Conservation (phyloP, 2,888 invertebrate genomes). For the Atherix ibis region DNA sequence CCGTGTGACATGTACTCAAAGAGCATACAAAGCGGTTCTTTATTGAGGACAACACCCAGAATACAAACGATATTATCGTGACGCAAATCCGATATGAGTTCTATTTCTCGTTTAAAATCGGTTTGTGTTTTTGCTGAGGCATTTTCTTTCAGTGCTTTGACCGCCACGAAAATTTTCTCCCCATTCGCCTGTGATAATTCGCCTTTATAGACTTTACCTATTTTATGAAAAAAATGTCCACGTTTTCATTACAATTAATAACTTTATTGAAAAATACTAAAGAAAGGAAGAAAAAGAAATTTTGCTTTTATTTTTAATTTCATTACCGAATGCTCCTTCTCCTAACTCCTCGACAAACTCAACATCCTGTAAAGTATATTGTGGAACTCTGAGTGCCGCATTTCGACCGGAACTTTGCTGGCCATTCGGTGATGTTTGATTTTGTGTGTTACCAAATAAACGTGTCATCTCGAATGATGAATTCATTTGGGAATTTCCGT, state of each 20-base stretch:
- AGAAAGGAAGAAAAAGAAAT: no score
- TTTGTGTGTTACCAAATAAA: constrained; percentile 39
- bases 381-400: constrained; percentile 49
- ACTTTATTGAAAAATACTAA: no score
- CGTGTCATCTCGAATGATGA: constrained; percentile 76
- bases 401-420: constrained; percentile 20
- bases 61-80: constrained; percentile 94
- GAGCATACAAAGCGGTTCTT: constrained; percentile 86
- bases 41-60: constrained; percentile 76
- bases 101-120: constrained; percentile 88
- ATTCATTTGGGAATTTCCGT: constrained; percentile 59
- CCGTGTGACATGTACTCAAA: constrained; percentile 98
- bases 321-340: constrained; percentile 90
- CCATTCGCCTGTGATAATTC: constrained; percentile 55
- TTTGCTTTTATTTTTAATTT: no score
- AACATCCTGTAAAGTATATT: constrained; percentile 72
- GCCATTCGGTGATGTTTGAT: constrained; percentile 34
- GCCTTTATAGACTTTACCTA: constrained; percentile 81
- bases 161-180: constrained; percentile 67
- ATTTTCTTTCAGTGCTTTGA: constrained; percentile 88
- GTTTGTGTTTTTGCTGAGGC: constrained; percentile 80
- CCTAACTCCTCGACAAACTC: constrained; percentile 82
- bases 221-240: no score
- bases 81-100: constrained; percentile 81
- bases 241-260: no score